These are phyloP conservation scores for Mormyrus lacerda DNA, from an alignment of 2,113 vertebrate genomes.

Conservation along the genomic window DNA sequence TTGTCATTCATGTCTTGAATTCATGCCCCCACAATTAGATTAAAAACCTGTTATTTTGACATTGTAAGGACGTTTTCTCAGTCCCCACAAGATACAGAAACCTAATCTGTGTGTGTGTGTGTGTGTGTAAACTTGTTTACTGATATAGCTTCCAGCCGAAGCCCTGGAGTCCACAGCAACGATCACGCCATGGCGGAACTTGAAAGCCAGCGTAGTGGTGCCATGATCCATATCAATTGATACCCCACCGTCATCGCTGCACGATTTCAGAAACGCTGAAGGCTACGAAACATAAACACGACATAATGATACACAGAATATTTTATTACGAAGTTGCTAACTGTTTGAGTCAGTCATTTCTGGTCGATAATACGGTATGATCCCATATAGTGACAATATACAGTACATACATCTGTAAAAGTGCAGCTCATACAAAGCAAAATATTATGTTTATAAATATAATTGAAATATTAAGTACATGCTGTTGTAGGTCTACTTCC, in stretches of 20 bases:
- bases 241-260: constrained; percentile 10
- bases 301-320: not conserved
- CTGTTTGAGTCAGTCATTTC: not conserved
- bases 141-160: constrained; percentile 62
- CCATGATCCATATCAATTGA: constrained; percentile 66
- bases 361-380: no score
- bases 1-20: no score
- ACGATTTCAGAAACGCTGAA: constrained; percentile 50
- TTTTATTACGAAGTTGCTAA: not conserved
- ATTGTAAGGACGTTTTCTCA: no score
- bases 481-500: no score
- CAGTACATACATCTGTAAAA: no score
- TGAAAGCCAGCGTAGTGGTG: constrained; percentile 81
- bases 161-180: constrained; percentile 79
- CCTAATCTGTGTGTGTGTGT: no score
- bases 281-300: constrained; percentile 49
- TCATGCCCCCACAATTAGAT: no score
- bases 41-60: no score
- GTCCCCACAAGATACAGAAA: no score
- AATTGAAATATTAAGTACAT: no score
- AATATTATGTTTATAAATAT: not conserved
- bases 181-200: constrained; percentile 77
- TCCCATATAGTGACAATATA: no score
- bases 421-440: not conserved
- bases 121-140: constrained; percentile 56